These are phyloP conservation scores for Chamaea fasciata DNA, from an alignment of 2,113 vertebrate genomes.

Conservation along the genomic window DNA sequence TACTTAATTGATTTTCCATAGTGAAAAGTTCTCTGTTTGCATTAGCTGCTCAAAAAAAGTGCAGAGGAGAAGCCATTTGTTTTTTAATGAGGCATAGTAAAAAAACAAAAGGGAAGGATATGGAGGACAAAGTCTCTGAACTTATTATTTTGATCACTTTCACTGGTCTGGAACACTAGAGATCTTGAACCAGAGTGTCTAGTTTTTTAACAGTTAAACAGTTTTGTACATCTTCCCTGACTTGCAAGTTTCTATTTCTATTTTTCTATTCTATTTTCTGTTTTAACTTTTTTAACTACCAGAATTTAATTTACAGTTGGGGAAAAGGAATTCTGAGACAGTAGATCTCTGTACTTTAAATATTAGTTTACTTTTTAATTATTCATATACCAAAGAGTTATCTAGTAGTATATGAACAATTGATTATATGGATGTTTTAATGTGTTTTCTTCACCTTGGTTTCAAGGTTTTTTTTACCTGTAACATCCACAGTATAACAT, in stretches of 20 bases:
- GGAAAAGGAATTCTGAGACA: not conserved
- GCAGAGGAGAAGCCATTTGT: not conserved
- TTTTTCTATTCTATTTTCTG: too few relatives aligned
- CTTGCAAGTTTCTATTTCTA: not conserved
- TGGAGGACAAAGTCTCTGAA: not conserved
- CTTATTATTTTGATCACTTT: not conserved
- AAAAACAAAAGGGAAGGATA: not conserved
- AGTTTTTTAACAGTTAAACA: not conserved
- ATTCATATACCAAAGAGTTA: not conserved
- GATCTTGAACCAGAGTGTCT: not conserved
- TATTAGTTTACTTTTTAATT: not conserved
- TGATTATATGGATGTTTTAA: not conserved
- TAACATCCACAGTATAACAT: not conserved
- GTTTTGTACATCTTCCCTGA: not conserved
- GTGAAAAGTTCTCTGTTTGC: not conserved
- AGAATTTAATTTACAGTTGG: not conserved
- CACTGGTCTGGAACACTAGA: not conserved
- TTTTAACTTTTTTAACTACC: not conserved
- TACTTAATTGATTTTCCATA: not conserved
- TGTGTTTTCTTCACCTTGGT: not conserved
- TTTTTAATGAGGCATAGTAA: not conserved
- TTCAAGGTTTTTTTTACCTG: not conserved
- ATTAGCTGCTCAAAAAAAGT: not conserved
- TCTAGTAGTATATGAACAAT: not conserved
- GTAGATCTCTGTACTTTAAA: not conserved